Base-by-base conservation (phyloP, 2,888 invertebrate species). In the Agriopis marginaria region DNA sequence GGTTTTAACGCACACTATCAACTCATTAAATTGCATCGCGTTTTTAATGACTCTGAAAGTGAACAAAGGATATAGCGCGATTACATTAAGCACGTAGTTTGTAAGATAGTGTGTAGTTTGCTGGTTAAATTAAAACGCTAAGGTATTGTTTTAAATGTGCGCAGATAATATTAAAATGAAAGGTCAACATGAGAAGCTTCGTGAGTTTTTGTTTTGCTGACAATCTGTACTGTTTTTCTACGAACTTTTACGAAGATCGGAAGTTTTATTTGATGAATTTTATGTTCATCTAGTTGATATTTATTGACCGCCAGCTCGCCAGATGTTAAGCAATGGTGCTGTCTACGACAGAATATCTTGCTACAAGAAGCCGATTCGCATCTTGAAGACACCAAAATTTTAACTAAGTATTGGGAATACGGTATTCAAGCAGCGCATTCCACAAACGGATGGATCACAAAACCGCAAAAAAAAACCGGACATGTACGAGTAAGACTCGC, bases 21-120 rank as follows among this genome's bases (percentile, higher is more conserved):
- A 92, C 90, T 93, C 93, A 93, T 94, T 94, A 94, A 94, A 94
- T 94, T 94, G 94, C 94, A 94, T 94, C 93, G 93, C 92, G 90
- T 93, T 94, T 94, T 94, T 94, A 94, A 94, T 94, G 94, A 94
- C 93, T 93, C 94, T 93, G 94, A 93, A 93, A 93, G 92, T 93
- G 92, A 94, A 94, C 93, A 94, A 94, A 94, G 93, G 93, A 92
- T 94, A 93, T 93, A 87, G 86, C 88, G 85, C 93, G 93, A 93
- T 93, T 93, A 93, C 93, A 93, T 92, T 93, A 92, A 93, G 93
- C 88, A 89, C 87, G 87, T 88, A 89, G 89, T 91, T 77, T 90
- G 89, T 89, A 89, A 87, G 86, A 87, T 89, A 88, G 89, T 90
- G 87, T 89, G 78, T 80, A 83, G 82, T 84, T 70, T 83, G 85